Evolutionary conservation across 2,113 vertebrate species (phyloP), one percentile per base, ranked within the genome.

Genomic region (Nycticorax nycticorax): DNA sequence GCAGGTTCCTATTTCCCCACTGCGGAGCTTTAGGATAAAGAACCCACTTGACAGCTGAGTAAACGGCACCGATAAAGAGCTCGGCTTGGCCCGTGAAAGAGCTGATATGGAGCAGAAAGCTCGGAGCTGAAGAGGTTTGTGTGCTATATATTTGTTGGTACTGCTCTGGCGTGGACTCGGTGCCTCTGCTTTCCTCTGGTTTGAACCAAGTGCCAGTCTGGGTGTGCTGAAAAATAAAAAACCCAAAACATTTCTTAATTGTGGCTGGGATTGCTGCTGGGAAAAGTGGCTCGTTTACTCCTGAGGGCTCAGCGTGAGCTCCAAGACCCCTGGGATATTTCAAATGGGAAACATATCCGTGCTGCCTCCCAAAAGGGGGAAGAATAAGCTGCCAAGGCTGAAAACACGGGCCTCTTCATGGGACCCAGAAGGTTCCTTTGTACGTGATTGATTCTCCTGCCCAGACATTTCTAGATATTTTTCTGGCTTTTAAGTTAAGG

Each of bases 321-420:
- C 63, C 75, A 85, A 69, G 83, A 66, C 75, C 52, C 59, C 71
- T 57, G 79, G 85, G 95, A 95, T 80, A 24, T 74, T 93, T 74
- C 68, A 79, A 93, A 94, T 92, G 93, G 92, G 88, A 96, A 97
- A 94, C 90, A 79, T 85, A 67, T 88, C 95, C 30, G n/a, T 15
- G 63, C 88, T 90, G 79, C 90, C 78, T 94, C 92, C 90, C 75
- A 8, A 88, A 88, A 89, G 75, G 33, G 85, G 85, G 79, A 80
- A 82, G 93, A 92, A 95, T 75, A 84, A 96, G 74, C 68, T 84
- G 85, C 79, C 92, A 83, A 90, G 82, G 75, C 90, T 88, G 72
- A 66, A 88, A 80, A 71, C 90, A 73, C 1, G 32, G 85, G 53
- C 83, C 88, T 35, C 53, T 92, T 77, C 75, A 66, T 11, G 63